Base-by-base conservation (phyloP, 2,797 vertebrate species). In the Chloroceryle amazona region DNA sequence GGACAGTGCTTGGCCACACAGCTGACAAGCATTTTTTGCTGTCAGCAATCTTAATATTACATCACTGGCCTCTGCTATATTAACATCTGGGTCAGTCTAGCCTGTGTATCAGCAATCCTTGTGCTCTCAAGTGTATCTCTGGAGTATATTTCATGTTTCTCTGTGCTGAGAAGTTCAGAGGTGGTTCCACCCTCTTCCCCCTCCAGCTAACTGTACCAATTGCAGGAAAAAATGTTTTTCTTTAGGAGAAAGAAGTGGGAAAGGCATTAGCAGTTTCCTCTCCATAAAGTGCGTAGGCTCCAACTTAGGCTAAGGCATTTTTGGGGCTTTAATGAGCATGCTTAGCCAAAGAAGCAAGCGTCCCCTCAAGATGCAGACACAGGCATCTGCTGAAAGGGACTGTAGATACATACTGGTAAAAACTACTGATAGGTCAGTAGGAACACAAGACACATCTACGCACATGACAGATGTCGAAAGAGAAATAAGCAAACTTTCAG, bases 121-220 rank as follows among this genome's bases (percentile, higher is more conserved):
- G 13, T 35, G 31, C 46, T 88, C 57, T 55, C 52, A 78, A 81
- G 41, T 13, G 5, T 46, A 63, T 57, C 61, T 73, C 20, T 29
- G 19, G 33, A 46, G 37, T 54, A 89, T n/a, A 71, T 41, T 71
- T 51, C 39, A 49, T 2, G 9, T 57, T 9, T 51, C 21, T 84
- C 29, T 28, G n/a, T 1, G 0, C 35, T 67, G 62, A 58, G 33
- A 79, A 75, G 65, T 65, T 68, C 3, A 0, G 63, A 78, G 52
- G 1, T 44, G 9, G 11, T 20, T 67, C 12, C 9, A 18, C 12
- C n/a, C 11, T 0, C 21, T 5, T 3, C 10, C 7, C 37, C 8
- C 17, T 12, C 33, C 51, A 75, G 23, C 7, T 44, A 88, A 57
- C 37, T 49, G 6, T 18, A 72, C 14, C 44, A 78, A 37, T 2